These are phyloP conservation scores for Thalassarche chlororhynchos DNA, from an alignment of 2,113 vertebrate species.

Conservation along the genomic window DNA sequence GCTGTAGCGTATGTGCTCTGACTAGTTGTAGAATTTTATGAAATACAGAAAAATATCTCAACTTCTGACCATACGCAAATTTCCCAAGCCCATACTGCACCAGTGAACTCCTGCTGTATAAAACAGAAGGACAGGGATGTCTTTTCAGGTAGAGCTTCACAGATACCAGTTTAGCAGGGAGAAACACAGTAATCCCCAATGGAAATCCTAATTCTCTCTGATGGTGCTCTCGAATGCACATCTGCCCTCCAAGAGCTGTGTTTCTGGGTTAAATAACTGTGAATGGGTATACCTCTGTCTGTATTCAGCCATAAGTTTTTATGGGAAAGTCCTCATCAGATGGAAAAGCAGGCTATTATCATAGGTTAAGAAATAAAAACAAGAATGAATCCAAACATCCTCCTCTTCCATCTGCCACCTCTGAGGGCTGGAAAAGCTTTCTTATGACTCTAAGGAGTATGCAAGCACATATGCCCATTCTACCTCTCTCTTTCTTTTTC, in stretches of 20 bases:
- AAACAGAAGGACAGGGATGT: neutral
- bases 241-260: neutral
- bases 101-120: neutral
- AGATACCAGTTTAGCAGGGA: neutral
- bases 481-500: neutral
- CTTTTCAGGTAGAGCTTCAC: neutral
- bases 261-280: neutral
- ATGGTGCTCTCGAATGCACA: neutral
- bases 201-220: neutral
- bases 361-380: neutral
- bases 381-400: neutral
- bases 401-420: neutral
- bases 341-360: neutral
- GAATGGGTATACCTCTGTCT: neutral
- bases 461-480: neutral
- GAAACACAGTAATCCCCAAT: neutral
- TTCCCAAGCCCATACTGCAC: neutral
- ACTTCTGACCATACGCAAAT: neutral
- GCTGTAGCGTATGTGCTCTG: neutral
- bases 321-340: neutral
- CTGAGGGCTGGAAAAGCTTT: neutral
- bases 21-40: neutral
- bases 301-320: neutral
- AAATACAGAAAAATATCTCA: neutral
- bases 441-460: neutral